Evolutionary conservation across 2,888 invertebrate genomes (phyloP), one percentile per base, ranked within the genome.

Genomic region (Margaritifera margaritifera): DNA sequence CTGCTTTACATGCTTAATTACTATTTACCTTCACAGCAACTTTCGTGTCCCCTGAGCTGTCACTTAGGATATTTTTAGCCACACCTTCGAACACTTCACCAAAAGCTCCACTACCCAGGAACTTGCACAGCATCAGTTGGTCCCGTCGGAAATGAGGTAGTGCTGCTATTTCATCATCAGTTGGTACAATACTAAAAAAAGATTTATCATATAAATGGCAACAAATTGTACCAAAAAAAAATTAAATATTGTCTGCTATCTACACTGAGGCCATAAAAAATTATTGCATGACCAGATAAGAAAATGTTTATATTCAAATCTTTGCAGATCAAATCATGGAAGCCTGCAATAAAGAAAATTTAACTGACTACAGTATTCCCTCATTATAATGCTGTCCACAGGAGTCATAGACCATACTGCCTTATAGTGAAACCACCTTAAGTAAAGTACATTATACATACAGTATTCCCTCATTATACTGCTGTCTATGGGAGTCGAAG

Each of bases 41-140:
- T 65, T 82, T 85, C 1, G 87, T 86, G 63, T 86, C 84, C 11
- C 84, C 85, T 22, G 83, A 77, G 42, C 77, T 78, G 22, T 80
- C 81, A 69, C 81, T 79, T 4, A 85, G 68, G 42, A 87, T 86
- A 73, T 86, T 82, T 61, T 80, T 83, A 61, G 96, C 95, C 72
- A 94, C 92, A 0, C 98, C 99, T 91, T 97, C 96, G 88, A 95
- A 97, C 1, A 99, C 99, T 90, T 98, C 97, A 0, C 99, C 99
- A 86, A 99, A 99, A 0, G 98, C 98, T 0, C 99, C 99, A 70
- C 96, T 95, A 0, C 98, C 99, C 65, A 99, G 92, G 88, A 97
- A 96, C 86, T 95, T 95, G 20, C 94, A 94, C 50, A 97, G 91
- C 0, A 94, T 94, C 69, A 99, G 94, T 87, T 97, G 96, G 77